Evolutionary conservation across 1,140 invertebrate genomes (phyloP).

Genomic region (Scylla paramamosain): DNA sequence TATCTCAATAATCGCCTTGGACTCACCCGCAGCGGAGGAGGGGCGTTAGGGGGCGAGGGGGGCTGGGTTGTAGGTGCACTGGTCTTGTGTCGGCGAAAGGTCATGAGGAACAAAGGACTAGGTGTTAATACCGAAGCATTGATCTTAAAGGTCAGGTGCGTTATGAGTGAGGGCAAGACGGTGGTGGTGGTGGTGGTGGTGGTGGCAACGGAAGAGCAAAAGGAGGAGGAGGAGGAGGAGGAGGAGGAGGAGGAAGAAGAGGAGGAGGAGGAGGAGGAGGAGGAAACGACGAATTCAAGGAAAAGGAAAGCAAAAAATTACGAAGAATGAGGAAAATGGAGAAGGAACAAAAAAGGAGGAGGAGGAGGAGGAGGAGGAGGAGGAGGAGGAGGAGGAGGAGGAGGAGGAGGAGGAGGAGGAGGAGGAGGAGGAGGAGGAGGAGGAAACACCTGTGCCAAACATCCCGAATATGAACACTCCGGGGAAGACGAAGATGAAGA

Average conservation of each 20-base stretch:
- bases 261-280: not conserved
- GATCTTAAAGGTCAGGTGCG: not conserved
- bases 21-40: not conserved
- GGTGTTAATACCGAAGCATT: conserved; percentile 3
- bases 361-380: not conserved
- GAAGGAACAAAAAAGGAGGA: not conserved
- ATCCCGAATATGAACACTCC: not conserved
- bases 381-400: not conserved
- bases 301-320: not conserved
- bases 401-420: not conserved
- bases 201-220: not conserved
- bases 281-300: not conserved
- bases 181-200: not conserved
- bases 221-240: not conserved
- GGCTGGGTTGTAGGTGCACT: not conserved
- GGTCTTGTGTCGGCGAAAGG: not conserved
- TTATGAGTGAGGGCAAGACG: not conserved
- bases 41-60: not conserved
- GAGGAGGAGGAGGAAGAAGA: not conserved
- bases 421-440: conserved; percentile 25
- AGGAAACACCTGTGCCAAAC: conserved; percentile 3
- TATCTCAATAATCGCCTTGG: too few relatives aligned
- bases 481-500: not conserved
- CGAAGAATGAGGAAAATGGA: not conserved
- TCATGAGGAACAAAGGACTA: not conserved